These are phyloP conservation scores for Anabas testudineus DNA, from an alignment of 2,797 vertebrate species.

Conservation along the genomic window DNA sequence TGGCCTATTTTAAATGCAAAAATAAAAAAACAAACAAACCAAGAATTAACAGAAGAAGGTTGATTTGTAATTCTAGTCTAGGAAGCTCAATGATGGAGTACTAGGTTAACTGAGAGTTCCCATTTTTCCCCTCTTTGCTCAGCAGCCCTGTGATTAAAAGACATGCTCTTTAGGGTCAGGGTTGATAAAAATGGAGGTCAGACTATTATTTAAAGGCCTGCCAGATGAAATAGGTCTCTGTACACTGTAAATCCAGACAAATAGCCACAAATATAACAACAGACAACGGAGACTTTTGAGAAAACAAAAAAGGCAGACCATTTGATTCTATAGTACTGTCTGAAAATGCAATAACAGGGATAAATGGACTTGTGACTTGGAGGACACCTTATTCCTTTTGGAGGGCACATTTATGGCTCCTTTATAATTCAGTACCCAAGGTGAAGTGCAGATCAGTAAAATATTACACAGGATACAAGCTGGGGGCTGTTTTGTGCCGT, in stretches of 20 bases:
- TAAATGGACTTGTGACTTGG: slow-evolving; percentile 45
- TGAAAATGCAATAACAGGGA: slow-evolving; percentile 45
- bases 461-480: slow-evolving; percentile 37
- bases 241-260: slow-evolving; percentile 33
- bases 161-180: slow-evolving; percentile 1
- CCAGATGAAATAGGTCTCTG: neutral
- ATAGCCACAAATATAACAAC: slow-evolving; percentile 7
- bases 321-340: slow-evolving; percentile 16
- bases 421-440: slow-evolving; percentile 60
- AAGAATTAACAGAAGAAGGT: too few species aligned
- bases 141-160: slow-evolving; percentile 10
- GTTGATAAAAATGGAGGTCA: slow-evolving; percentile 15
- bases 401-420: slow-evolving; percentile 48
- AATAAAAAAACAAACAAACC: too few species aligned
- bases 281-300: slow-evolving; percentile 20
- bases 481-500: slow-evolving; percentile 29
- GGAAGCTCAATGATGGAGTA: neutral
- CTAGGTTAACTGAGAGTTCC: neutral
- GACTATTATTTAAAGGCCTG: slow-evolving; percentile 32
- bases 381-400: slow-evolving; percentile 42
- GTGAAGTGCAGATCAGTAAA: slow-evolving; percentile 50
- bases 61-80: too few species aligned
- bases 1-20: too few species aligned
- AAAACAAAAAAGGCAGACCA: slow-evolving; percentile 1
- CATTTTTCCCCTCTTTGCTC: neutral